Evolutionary conservation across 2,797 vertebrate genomes (phyloP).

Genomic region (Lates japonicus): DNA sequence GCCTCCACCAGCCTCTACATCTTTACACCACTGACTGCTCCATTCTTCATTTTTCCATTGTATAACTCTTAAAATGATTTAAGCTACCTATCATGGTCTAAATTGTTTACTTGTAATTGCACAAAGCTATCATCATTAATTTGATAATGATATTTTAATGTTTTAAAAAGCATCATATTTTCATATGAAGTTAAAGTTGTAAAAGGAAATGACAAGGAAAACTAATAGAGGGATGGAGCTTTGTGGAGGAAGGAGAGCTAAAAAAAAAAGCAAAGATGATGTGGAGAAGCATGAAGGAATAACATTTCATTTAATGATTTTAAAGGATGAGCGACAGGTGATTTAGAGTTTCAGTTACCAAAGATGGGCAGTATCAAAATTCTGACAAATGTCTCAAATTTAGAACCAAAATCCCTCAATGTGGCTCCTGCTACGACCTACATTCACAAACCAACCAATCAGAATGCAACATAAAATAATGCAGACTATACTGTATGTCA

Average conservation of each 20-base stretch:
- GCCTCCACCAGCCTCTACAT: conserved; percentile 21
- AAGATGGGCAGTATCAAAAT: background rate
- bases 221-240: background rate
- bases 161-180: background rate
- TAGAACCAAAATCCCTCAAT: background rate
- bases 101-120: conserved; percentile 32
- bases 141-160: conserved; percentile 33
- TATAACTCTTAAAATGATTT: background rate
- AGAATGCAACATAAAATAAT: background rate
- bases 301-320: background rate
- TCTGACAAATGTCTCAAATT: background rate
- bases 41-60: conserved; percentile 6
- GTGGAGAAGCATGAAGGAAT: background rate
- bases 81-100: background rate
- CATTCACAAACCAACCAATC: background rate
- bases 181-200: background rate
- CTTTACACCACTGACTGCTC: conserved; percentile 27
- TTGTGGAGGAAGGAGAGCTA: background rate
- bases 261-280: background rate
- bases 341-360: background rate
- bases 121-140: conserved; percentile 35
- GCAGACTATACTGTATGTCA: background rate
- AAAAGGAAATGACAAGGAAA: background rate
- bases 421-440: no score
- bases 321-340: background rate